Evolutionary conservation across 2,113 vertebrate genomes (phyloP), one percentile per base, ranked within the genome.

Genomic region (Argyrosomus japonicus): DNA sequence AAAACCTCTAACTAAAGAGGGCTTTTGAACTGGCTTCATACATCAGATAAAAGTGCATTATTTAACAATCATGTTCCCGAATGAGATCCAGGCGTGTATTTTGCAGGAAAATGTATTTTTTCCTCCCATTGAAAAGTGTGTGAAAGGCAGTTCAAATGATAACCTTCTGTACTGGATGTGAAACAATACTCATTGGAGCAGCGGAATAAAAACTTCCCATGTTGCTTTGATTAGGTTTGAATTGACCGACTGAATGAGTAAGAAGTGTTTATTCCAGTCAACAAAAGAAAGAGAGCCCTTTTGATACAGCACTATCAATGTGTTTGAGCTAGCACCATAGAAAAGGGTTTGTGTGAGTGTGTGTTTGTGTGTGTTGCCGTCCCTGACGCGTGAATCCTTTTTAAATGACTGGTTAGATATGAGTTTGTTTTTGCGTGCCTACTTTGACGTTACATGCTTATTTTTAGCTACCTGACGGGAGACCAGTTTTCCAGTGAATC

Each of bases 401-500:
- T 56, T 79, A n/a, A 70, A 61, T 63, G 7, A 40, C 43, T 62
- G 40, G 58, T 60, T 54, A 36, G 29, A 11, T 68, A 29, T 56
- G 19, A 71, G 64, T 68, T 29, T 73, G 32, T 67, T 62, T 63
- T 58, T 80, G 48, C 81, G 40, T 77, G 32, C 43, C 3, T 62
- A 63, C 54, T 61, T 80, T 93, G 82, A 92, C 48, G 25, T 70
- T 53, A 17, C 47, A 1, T 84, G 53, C 23, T 87, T 95, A 81
- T 94, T 93, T 94, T 81, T 90, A 99, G 98, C 90, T 99, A 99
- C 94, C 95, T 99, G 95, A 99, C 98, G 0, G 98, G 98, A 90
- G 98, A 99, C 92, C 98, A 99, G 95, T 98, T 99, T 94, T 98
- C 98, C 84, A 99, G 98, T 2, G 98, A 99, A 90, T 99, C 98